Conservation (phyloP, 2,797 vertebrate genomes). For the Botia kubotai region DNA sequence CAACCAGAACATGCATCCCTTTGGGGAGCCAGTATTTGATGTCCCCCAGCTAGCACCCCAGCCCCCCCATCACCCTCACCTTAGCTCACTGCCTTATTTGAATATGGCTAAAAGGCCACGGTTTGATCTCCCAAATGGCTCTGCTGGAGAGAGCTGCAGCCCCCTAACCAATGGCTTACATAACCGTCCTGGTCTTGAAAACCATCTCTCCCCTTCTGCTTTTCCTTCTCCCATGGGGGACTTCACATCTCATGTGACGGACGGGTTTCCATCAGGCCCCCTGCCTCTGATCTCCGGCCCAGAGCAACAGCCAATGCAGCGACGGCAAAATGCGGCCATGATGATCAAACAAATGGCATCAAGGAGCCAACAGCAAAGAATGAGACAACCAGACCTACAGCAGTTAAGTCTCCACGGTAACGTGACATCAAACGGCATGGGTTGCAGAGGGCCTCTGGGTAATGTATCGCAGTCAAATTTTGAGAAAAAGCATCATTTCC, state of each 20-base stretch:
- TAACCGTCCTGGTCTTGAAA: slow-evolving; percentile 84
- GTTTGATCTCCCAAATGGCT: slow-evolving; percentile 86
- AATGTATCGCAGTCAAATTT: slow-evolving; percentile 85
- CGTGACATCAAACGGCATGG: slow-evolving; percentile 82
- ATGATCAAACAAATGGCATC: slow-evolving; percentile 99
- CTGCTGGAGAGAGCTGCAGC: slow-evolving; percentile 84
- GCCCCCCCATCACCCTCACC: slow-evolving; percentile 87
- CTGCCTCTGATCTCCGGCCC: slow-evolving; percentile 85
- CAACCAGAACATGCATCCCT: slow-evolving; percentile 94
- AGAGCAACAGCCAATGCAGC: slow-evolving; percentile 87
- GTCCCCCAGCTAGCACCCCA: slow-evolving; percentile 86
- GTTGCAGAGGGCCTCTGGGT: slow-evolving; percentile 82
- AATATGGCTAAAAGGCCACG: slow-evolving; percentile 88
- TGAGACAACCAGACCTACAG: slow-evolving; percentile 89
- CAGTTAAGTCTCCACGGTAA: slow-evolving; percentile 90
- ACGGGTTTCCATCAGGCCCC: slow-evolving; percentile 86
- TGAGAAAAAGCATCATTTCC: slow-evolving; percentile 86
- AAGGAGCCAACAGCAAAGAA: slow-evolving; percentile 90
- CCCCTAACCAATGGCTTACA: slow-evolving; percentile 81
- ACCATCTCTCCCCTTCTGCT: slow-evolving; percentile 91
- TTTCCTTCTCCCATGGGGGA: slow-evolving; percentile 90
- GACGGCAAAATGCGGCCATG: slow-evolving; percentile 93
- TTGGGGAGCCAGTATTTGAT: slow-evolving; percentile 91
- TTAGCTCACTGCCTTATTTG: slow-evolving; percentile 92
- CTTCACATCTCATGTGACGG: slow-evolving; percentile 91